A percentile compares a stretch with the other conserved stretches of the same genome.
Evolutionary conservation across 2,888 invertebrate genomes (phyloP).

Genomic region (Euzophera pinguis): DNA sequence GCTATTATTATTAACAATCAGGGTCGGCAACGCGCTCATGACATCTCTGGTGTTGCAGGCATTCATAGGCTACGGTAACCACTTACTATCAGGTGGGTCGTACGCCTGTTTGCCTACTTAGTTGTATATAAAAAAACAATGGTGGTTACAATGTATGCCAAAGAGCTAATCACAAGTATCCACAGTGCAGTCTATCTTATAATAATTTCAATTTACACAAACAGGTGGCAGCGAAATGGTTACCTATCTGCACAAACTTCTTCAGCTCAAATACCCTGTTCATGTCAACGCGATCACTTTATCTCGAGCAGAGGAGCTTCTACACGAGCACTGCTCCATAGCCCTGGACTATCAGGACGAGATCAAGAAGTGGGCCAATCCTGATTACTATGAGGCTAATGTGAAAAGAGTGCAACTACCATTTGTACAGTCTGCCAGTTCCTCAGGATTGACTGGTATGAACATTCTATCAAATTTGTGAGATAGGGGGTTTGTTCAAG

Average conservation of each 20-base stretch:
- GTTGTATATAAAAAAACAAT: too few relatives aligned
- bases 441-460: constrained; percentile 81
- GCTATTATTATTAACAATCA: too few relatives aligned
- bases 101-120: too few relatives aligned
- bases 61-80: too few relatives aligned
- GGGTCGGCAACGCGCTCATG: too few relatives aligned
- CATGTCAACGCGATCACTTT: constrained; percentile 93
- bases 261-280: constrained; percentile 96
- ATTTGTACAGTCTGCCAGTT: constrained; percentile 82
- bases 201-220: background rate
- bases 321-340: constrained; percentile 89
- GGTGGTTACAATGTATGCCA: too few relatives aligned
- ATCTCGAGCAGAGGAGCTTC: constrained; percentile 91
- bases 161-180: too few relatives aligned
- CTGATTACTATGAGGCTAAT: constrained; percentile 90
- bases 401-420: constrained; percentile 93
- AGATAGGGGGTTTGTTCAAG: too few relatives aligned
- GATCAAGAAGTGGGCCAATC: constrained; percentile 88
- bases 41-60: too few relatives aligned
- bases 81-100: too few relatives aligned
- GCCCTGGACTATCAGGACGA: constrained; percentile 89
- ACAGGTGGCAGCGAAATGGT: constrained; percentile 90
- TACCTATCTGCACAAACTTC: constrained; percentile 89
- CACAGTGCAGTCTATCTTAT: too few relatives aligned
- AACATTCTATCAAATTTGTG: background rate